Conservation (phyloP, 92 coral and sea anemone genomes). For the Porites rus region DNA sequence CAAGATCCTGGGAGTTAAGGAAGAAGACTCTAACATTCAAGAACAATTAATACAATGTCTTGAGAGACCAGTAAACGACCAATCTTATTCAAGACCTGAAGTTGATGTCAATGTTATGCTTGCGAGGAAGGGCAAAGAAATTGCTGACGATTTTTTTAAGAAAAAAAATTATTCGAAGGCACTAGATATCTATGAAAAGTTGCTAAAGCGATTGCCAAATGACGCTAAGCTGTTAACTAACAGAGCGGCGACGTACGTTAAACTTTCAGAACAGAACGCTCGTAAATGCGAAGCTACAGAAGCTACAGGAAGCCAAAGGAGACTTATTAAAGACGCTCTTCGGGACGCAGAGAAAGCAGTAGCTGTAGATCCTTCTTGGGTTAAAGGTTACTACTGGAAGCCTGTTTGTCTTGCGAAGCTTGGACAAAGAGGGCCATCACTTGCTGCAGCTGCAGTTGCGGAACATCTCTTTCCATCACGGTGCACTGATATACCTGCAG, state of each 20-base stretch:
- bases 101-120: no score
- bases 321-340: not conserved
- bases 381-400: not conserved
- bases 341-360: not conserved
- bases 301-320: no score
- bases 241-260: slow-evolving; percentile 2
- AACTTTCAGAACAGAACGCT: not conserved
- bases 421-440: slow-evolving; percentile 5
- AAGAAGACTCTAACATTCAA: not conserved
- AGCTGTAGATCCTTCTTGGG: no score
- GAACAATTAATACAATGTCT: not conserved
- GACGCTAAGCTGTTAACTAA: slow-evolving; percentile 22
- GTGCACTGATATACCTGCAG: not conserved
- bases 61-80: no score
- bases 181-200: not conserved
- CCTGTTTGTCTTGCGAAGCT: slow-evolving; percentile 14
- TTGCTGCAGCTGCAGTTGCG: slow-evolving; percentile 15
- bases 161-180: not conserved
- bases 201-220: not conserved
- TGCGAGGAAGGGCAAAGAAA: not conserved
- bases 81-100: no score
- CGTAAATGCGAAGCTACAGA: not conserved
- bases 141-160: not conserved
- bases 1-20: not conserved
- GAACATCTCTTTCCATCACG: not conserved